These are phyloP conservation scores for Eilema caniola DNA, from an alignment of 2,888 invertebrate genomes.

Conservation along the genomic window DNA sequence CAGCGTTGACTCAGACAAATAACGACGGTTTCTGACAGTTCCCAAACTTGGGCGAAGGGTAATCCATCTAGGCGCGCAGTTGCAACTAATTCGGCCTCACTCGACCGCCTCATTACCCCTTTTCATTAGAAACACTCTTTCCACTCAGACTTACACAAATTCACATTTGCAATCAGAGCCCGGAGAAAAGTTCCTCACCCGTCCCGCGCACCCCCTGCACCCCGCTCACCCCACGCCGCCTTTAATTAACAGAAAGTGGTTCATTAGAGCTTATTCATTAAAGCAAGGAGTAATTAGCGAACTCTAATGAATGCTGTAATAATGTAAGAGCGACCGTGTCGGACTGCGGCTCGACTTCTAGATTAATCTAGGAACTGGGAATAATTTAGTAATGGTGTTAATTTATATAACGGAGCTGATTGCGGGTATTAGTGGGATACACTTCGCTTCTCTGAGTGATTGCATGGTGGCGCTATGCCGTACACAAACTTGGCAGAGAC, in stretches of 20 bases:
- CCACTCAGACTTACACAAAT: constrained; percentile 86
- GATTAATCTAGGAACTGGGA: constrained; percentile 84
- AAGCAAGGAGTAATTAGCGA: constrained; percentile 96
- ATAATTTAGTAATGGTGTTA: constrained; percentile 85
- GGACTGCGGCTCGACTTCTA: constrained; percentile 85
- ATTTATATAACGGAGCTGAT: constrained; percentile 83
- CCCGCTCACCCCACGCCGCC: constrained; percentile 83
- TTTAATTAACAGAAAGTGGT: constrained; percentile 97
- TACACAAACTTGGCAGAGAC: neutral
- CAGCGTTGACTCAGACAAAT: neutral
- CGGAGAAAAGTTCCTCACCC: constrained; percentile 81
- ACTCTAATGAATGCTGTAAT: constrained; percentile 94
- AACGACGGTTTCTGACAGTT: neutral
- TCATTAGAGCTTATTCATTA: constrained; percentile 97
- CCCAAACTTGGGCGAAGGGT: constrained; percentile 22
- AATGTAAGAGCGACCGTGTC: constrained; percentile 89
- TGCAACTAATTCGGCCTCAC: constrained; percentile 80
- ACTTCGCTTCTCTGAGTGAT: constrained; percentile 31
- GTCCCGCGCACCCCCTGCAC: constrained; percentile 54
- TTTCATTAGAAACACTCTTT: constrained; percentile 84
- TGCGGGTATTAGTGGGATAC: constrained; percentile 74
- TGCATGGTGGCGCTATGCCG: constrained; percentile 16
- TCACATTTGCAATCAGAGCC: constrained; percentile 87
- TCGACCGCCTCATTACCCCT: constrained; percentile 85
- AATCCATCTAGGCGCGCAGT: constrained; percentile 68